Evolutionary conservation across 2,797 vertebrate genomes (phyloP).

Genomic region (Anguilla megastoma): DNA sequence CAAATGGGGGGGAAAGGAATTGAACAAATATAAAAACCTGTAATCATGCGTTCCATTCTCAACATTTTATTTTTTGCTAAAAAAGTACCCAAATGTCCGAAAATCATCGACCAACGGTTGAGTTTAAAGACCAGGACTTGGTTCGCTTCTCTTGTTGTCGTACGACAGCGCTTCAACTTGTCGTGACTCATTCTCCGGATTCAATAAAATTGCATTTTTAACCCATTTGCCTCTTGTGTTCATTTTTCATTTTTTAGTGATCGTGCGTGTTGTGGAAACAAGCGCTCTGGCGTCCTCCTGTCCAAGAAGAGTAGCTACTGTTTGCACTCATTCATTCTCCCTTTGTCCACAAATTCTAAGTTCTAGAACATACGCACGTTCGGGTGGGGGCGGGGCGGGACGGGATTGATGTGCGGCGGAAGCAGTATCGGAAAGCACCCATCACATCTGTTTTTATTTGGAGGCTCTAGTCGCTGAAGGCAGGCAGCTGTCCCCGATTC

Average conservation of each 20-base stretch:
- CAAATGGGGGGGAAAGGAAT: background rate
- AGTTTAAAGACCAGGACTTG: background rate
- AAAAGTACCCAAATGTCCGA: slow-evolving; percentile 13
- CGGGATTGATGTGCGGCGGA: background rate
- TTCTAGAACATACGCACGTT: slow-evolving; percentile 17
- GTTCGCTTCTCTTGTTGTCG: slow-evolving; percentile 2
- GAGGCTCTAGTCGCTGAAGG: background rate
- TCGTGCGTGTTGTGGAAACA: background rate
- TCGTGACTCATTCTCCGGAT: background rate
- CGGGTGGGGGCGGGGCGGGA: background rate
- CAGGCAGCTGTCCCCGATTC: background rate
- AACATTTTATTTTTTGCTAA: background rate
- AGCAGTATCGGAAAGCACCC: background rate
- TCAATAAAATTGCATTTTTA: slow-evolving; percentile 18
- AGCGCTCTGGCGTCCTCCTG: background rate
- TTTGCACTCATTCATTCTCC: background rate
- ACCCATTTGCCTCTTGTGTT: background rate
- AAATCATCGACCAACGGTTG: background rate
- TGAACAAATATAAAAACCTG: background rate
- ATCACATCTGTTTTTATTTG: background rate
- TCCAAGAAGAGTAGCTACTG: background rate
- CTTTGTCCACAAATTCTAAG: background rate
- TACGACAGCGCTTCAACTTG: background rate
- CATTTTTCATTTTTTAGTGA: background rate
- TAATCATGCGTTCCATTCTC: background rate